Evolutionary conservation across 2,888 invertebrate genomes (phyloP).

Genomic region (Mongoloraphidia duomilia): DNA sequence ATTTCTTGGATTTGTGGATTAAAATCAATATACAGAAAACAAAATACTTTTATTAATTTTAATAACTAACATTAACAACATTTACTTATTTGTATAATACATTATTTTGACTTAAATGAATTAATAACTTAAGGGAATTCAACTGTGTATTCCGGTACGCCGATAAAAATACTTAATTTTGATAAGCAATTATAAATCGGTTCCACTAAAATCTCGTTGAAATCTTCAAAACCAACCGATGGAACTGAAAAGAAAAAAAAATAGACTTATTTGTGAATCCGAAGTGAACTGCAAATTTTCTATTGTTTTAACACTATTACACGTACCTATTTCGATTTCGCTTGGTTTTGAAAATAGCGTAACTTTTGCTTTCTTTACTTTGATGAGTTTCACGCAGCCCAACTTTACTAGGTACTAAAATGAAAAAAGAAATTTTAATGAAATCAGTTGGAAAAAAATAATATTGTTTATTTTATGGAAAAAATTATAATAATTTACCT

Average conservation of each 20-base stretch:
- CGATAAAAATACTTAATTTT: constrained; percentile 40
- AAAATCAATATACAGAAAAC: too few relatives aligned
- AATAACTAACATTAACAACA: neutral
- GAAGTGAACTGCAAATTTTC: neutral
- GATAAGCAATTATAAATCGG: constrained; percentile 34
- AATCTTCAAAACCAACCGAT: constrained; percentile 33
- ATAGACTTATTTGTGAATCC: neutral
- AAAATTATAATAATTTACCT: constrained; percentile 29
- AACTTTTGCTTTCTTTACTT: constrained; percentile 23
- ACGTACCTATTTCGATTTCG: constrained; percentile 25
- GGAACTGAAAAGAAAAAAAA: constrained; percentile 20
- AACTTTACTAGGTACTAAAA: constrained; percentile 39
- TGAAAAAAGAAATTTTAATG: constrained; percentile 17
- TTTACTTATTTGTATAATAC: neutral
- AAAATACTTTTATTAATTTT: neutral
- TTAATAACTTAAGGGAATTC: constrained; percentile 25
- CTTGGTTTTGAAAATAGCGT: constrained; percentile 33
- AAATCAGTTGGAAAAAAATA: neutral
- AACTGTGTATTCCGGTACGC: constrained; percentile 35
- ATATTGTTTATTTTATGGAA: neutral
- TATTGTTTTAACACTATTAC: neutral
- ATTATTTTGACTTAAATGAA: neutral
- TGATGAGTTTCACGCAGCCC: constrained; percentile 35
- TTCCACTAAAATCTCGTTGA: constrained; percentile 34
- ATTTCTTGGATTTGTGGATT: too few relatives aligned